A percentile compares a stretch with the other conserved stretches of the same genome.
Conservation (phyloP, 2,113 vertebrate species). For the Edolisoma coerulescens region DNA sequence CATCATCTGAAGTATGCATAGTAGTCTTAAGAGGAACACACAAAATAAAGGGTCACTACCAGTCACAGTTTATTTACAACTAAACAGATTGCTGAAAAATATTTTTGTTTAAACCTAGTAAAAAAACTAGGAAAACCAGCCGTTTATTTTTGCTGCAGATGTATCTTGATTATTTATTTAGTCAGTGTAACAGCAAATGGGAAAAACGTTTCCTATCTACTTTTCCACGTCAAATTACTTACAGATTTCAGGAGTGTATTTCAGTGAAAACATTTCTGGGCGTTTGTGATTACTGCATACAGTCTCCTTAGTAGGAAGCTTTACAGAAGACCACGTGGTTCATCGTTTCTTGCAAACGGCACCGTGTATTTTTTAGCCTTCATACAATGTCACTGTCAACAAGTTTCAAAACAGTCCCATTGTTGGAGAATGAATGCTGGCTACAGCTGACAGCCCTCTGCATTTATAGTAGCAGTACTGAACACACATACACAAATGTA, state of each 20-base stretch:
- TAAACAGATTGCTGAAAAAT: neutral
- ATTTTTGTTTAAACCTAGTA: neutral
- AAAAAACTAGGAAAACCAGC: neutral
- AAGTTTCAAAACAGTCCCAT: neutral
- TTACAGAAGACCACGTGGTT: neutral
- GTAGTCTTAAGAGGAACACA: neutral
- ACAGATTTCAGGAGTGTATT: neutral
- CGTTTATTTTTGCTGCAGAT: neutral
- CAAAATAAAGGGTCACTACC: neutral
- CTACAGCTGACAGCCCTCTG: neutral
- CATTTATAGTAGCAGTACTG: neutral
- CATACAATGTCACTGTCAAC: neutral
- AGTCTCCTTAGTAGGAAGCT: neutral
- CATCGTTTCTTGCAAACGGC: neutral
- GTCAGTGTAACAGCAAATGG: neutral
- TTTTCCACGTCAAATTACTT: neutral
- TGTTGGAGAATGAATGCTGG: neutral
- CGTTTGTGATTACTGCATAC: neutral
- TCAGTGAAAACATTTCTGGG: neutral
- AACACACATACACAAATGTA: too few relatives aligned
- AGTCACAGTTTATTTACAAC: neutral
- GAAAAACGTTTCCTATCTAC: neutral
- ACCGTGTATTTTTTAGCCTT: neutral
- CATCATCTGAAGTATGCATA: neutral
- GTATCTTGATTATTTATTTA: neutral